Conservation (phyloP, 2,888 invertebrate species). For the Synergus japonicus region DNA sequence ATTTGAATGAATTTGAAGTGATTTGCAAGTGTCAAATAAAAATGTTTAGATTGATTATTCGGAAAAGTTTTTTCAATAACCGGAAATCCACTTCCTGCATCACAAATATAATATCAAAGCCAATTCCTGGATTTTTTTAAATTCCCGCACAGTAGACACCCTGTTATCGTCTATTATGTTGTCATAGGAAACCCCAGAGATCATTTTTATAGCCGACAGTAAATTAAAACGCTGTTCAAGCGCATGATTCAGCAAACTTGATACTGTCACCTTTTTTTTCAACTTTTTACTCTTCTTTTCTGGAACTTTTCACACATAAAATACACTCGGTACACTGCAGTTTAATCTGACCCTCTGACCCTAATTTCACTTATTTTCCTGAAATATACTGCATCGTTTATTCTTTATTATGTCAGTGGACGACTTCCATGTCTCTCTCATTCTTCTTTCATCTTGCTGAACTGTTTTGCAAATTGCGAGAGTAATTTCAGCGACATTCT, state of each 20-base stretch:
- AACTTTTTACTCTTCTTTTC: not conserved
- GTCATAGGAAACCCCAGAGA: too few relatives aligned
- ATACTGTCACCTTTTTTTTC: not conserved
- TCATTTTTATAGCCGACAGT: too few relatives aligned
- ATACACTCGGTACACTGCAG: not conserved
- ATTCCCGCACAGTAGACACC: too few relatives aligned
- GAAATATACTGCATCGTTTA: conserved; percentile 20
- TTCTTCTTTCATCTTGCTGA: conserved; percentile 11
- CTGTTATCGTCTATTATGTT: too few relatives aligned
- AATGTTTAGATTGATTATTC: too few relatives aligned
- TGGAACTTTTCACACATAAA: not conserved
- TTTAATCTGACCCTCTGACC: not conserved
- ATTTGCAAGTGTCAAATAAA: too few relatives aligned
- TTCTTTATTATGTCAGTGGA: conserved; percentile 10
- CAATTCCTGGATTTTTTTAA: too few relatives aligned
- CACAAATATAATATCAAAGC: too few relatives aligned
- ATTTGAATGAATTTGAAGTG: too few relatives aligned
- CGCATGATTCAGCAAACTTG: not conserved
- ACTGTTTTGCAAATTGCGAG: conserved; percentile 30
- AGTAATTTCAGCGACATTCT: conserved; percentile 20
- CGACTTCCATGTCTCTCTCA: not conserved
- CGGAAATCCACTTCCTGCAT: too few relatives aligned
- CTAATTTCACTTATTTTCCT: conserved; percentile 6
- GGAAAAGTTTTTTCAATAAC: too few relatives aligned
- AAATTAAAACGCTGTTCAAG: not conserved